These are phyloP conservation scores for Bombus turneri DNA, from an alignment of 1,140 invertebrate species.

Conservation along the genomic window DNA sequence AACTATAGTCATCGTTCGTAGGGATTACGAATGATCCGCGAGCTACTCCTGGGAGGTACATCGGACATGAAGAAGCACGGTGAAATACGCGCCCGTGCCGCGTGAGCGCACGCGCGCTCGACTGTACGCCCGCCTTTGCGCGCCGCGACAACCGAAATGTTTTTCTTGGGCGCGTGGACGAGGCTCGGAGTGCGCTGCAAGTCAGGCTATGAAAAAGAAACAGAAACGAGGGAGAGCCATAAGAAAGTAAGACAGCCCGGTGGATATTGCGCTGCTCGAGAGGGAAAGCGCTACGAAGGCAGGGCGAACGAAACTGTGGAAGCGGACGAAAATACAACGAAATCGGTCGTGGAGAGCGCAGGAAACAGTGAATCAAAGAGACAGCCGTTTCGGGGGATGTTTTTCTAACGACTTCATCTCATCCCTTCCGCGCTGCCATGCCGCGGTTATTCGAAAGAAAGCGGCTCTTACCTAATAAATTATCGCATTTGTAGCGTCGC, in stretches of 20 bases:
- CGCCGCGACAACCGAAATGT: conserved; percentile 23
- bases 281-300: conserved; percentile 46
- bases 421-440: conserved; percentile 26
- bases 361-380: conserved; percentile 79
- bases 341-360: conserved; percentile 55
- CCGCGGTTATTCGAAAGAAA: background rate
- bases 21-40: background rate
- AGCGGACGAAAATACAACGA: conserved; percentile 74
- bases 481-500: conserved; percentile 17
- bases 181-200: background rate
- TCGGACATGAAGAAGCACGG: background rate
- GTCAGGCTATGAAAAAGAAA: conserved; percentile 24
- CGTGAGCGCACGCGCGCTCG: background rate
- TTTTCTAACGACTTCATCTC: conserved; percentile 67
- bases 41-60: background rate
- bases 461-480: conserved; percentile 21
- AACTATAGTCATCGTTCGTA: background rate
- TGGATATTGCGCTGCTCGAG: conserved; percentile 14
- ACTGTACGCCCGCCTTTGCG: conserved; percentile 2
- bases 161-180: conserved; percentile 64
- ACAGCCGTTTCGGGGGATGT: conserved; percentile 69
- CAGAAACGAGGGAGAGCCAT: conserved; percentile 21
- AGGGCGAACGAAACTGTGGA: conserved; percentile 44
- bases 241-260: conserved; percentile 52
- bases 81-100: conserved; percentile 2